Percentiles rank a stretch among this genome's conserved stretches.
Conservation (phyloP, 2,113 vertebrate genomes). For the Sinocyclocheilus anophthalmus region DNA sequence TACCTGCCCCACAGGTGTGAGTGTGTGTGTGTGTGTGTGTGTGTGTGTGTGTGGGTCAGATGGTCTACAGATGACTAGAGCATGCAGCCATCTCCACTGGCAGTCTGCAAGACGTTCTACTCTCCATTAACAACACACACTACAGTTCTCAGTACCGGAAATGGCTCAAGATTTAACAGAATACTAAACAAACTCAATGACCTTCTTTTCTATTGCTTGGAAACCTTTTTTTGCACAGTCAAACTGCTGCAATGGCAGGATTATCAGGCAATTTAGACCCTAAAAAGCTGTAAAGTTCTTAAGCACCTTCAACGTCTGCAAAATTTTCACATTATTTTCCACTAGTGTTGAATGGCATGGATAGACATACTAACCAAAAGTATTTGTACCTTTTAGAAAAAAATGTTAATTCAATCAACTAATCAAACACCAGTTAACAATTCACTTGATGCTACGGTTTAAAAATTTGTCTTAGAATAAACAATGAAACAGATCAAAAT, state of each 20-base stretch:
- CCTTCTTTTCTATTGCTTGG: background rate
- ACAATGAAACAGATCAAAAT: background rate
- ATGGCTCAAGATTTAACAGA: background rate
- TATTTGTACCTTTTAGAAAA: background rate
- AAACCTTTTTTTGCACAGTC: background rate
- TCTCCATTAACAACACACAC: conserved; percentile 2
- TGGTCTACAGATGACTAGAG: conserved; percentile 35
- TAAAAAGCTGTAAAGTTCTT: background rate
- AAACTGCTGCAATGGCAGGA: background rate
- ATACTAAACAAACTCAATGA: background rate
- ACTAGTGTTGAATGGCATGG: background rate
- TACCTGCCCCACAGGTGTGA: conserved; percentile 34
- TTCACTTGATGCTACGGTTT: background rate
- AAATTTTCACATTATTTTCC: background rate
- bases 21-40: conserved; percentile 5
- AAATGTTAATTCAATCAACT: background rate
- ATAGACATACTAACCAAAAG: background rate
- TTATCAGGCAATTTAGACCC: background rate
- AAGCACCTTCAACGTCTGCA: background rate
- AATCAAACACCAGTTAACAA: too few relatives aligned
- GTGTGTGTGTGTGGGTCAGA: conserved; percentile 17
- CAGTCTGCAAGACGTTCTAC: background rate
- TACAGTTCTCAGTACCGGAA: background rate
- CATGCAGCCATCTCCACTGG: background rate
- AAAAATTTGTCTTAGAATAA: background rate